Conservation (phyloP, 92 coral and sea anemone genomes). For the Parazoanthus swiftii region DNA sequence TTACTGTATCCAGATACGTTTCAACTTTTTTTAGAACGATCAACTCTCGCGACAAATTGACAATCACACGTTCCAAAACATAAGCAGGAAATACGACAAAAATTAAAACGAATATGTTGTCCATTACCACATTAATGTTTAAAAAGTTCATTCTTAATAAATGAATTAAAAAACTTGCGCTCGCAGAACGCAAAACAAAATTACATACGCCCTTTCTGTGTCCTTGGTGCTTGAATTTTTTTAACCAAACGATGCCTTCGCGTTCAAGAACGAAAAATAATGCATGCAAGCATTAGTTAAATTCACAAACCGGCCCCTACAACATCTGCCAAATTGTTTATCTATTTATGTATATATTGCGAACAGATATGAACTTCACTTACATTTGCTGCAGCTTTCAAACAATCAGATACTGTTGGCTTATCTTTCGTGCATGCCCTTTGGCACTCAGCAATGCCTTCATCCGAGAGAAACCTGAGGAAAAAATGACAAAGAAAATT, state of each 20-base stretch:
- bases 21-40: not conserved
- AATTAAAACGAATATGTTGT: constrained; percentile 45
- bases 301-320: not conserved
- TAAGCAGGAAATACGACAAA: constrained; percentile 49
- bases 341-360: constrained; percentile 6
- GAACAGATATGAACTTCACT: constrained; percentile 47
- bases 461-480: constrained; percentile 88
- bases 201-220: constrained; percentile 37
- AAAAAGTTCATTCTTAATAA: constrained; percentile 93
- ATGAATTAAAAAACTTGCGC: constrained; percentile 64
- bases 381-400: constrained; percentile 93
- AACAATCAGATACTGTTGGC: constrained; percentile 71
- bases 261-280: constrained; percentile 1
- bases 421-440: constrained; percentile 79
- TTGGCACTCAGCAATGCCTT: constrained; percentile 93
- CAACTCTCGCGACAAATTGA: constrained; percentile 16
- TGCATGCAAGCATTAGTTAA: not conserved
- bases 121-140: constrained; percentile 73
- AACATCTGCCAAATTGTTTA: constrained; percentile 24
- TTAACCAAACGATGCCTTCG: not conserved
- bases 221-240: not conserved
- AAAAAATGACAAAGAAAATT: not conserved
- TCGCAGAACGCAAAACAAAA: constrained; percentile 33
- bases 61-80: constrained; percentile 13
- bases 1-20: not conserved